Percentiles rank a stretch among this genome's conserved stretches.
Conservation (phyloP, 2,797 vertebrate genomes). For the Mus minutoides region DNA sequence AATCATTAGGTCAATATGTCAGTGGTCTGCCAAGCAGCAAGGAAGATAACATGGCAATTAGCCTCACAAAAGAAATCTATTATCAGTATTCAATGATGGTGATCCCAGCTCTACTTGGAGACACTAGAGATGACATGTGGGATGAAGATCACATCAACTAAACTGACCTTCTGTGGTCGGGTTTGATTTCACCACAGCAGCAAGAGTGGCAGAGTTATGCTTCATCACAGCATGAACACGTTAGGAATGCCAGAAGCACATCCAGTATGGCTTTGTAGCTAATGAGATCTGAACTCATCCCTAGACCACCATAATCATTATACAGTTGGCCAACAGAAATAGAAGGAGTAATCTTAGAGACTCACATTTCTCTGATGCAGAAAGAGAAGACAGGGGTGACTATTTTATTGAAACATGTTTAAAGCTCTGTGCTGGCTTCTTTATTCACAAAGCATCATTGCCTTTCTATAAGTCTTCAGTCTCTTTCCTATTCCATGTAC, state of each 20-base stretch:
- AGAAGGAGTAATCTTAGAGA: neutral
- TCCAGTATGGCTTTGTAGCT: neutral
- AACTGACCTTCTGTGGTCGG: neutral
- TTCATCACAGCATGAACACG: neutral
- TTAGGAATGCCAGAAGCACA: conserved; percentile 12
- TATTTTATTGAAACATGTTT: neutral
- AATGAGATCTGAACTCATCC: neutral
- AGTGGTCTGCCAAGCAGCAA: neutral
- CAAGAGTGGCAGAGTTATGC: neutral
- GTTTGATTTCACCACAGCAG: conserved; percentile 16
- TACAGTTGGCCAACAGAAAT: neutral
- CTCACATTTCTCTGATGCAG: neutral
- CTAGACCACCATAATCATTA: neutral
- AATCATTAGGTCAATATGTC: neutral
- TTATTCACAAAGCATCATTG: neutral
- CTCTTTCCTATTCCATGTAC: neutral
- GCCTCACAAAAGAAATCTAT: neutral
- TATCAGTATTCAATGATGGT: neutral
- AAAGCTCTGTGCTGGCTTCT: neutral
- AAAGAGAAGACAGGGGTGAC: neutral
- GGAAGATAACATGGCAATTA: neutral
- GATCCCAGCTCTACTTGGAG: neutral
- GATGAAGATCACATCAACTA: neutral
- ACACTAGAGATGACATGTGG: neutral
- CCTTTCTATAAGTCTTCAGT: neutral